Conservation (phyloP, 2,113 vertebrate genomes). For the Pygoscelis adeliae region DNA sequence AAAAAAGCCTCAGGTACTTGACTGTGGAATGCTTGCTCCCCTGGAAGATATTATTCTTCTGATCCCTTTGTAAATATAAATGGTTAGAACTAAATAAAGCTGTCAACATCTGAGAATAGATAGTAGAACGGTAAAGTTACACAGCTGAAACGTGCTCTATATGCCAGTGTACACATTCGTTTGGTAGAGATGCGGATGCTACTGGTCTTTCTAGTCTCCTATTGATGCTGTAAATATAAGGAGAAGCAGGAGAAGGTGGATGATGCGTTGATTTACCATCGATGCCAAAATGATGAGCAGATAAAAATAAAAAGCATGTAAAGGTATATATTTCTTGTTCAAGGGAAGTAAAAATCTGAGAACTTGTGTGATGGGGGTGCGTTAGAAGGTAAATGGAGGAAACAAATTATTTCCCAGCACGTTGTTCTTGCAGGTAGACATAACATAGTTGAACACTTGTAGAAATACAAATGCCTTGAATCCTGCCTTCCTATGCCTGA, state of each 20-base stretch:
- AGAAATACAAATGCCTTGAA: neutral
- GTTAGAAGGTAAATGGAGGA: neutral
- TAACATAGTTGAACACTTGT: neutral
- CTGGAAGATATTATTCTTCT: neutral
- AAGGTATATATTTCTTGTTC: neutral
- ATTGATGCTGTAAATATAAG: neutral
- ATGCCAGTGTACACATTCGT: neutral
- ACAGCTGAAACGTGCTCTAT: neutral
- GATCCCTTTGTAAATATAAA: constrained; percentile 20
- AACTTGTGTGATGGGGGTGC: neutral
- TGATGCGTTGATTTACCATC: neutral
- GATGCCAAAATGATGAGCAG: neutral
- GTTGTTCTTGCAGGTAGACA: fast-evolving
- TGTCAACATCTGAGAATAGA: neutral
- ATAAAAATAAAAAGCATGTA: neutral
- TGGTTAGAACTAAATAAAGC: neutral
- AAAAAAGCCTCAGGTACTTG: neutral
- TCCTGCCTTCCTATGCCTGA: neutral
- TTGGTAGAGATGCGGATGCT: neutral
- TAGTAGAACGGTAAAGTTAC: neutral
- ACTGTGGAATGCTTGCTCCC: neutral
- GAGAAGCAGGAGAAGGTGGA: neutral
- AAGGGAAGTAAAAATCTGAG: neutral
- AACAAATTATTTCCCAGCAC: neutral
- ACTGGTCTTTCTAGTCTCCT: neutral